These are phyloP conservation scores for Paedocypris sp. DNA, from an alignment of 2,113 vertebrate genomes.

Conservation along the genomic window DNA sequence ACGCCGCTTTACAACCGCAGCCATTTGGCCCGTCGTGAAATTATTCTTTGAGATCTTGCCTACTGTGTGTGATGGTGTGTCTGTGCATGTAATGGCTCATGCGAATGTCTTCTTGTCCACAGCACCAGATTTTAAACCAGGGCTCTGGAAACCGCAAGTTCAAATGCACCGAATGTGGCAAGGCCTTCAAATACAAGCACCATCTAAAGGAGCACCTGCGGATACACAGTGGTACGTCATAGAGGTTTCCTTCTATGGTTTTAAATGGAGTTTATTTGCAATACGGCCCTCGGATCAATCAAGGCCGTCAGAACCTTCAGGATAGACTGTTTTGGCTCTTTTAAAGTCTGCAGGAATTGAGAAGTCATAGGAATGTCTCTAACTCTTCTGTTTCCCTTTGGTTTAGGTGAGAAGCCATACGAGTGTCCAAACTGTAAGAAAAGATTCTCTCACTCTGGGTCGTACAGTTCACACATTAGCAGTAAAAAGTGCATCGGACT, in stretches of 20 bases:
- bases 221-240: constrained; percentile 94
- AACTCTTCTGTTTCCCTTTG: neutral
- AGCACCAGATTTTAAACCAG: constrained; percentile 99
- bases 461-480: constrained; percentile 99
- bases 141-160: constrained; percentile 99
- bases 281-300: too few species aligned
- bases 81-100: constrained; percentile 52
- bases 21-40: constrained; percentile 60
- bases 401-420: constrained; percentile 93
- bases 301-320: too few species aligned
- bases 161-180: constrained; percentile 99
- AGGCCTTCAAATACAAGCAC: constrained; percentile 99
- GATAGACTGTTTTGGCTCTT: too few species aligned
- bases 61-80: constrained; percentile 34
- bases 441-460: constrained; percentile 98
- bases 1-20: constrained; percentile 45
- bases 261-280: too few species aligned
- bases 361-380: neutral
- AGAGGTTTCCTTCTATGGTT: neutral
- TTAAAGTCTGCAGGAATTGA: too few species aligned
- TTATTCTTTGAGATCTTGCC: constrained; percentile 53
- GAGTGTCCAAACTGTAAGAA: constrained; percentile 99
- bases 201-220: constrained; percentile 99
- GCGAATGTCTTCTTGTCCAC: constrained; percentile 42
- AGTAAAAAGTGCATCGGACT: constrained; percentile 99